Conservation (phyloP, 2,113 vertebrate species). For the Antechinus flavipes region DNA sequence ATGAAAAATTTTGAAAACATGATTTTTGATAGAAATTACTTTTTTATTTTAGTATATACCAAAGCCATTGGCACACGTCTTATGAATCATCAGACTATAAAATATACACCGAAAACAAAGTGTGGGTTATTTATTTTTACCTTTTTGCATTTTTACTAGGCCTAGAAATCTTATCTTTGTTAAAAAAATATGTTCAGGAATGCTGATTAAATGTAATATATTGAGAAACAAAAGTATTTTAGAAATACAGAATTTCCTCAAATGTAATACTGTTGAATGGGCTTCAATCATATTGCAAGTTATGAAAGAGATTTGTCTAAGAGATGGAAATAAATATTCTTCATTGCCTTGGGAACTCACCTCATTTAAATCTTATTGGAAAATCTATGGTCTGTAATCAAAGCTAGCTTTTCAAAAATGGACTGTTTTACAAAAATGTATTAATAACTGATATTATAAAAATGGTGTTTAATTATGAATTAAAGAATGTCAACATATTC, state of each 20-base stretch:
- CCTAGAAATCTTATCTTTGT: neutral
- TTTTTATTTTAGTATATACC: neutral
- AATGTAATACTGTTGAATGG: neutral
- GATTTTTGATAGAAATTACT: neutral
- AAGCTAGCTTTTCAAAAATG: neutral
- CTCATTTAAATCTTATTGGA: neutral
- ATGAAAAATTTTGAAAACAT: neutral
- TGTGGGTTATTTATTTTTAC: neutral
- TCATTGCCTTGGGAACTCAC: neutral
- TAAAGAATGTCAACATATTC: too few relatives aligned
- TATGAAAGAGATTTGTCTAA: neutral
- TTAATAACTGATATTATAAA: neutral
- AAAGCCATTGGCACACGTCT: neutral
- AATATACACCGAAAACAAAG: neutral
- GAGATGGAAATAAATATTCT: neutral
- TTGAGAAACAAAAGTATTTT: neutral
- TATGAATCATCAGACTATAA: neutral
- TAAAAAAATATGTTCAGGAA: neutral
- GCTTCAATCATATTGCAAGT: neutral
- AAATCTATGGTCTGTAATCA: neutral
- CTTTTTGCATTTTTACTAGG: neutral
- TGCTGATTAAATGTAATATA: neutral
- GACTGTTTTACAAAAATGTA: neutral
- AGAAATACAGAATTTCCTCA: neutral
- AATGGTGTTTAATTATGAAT: too few relatives aligned